These are phyloP conservation scores for Zapus hudsonius DNA, from an alignment of 2,113 vertebrate genomes.

Conservation along the genomic window DNA sequence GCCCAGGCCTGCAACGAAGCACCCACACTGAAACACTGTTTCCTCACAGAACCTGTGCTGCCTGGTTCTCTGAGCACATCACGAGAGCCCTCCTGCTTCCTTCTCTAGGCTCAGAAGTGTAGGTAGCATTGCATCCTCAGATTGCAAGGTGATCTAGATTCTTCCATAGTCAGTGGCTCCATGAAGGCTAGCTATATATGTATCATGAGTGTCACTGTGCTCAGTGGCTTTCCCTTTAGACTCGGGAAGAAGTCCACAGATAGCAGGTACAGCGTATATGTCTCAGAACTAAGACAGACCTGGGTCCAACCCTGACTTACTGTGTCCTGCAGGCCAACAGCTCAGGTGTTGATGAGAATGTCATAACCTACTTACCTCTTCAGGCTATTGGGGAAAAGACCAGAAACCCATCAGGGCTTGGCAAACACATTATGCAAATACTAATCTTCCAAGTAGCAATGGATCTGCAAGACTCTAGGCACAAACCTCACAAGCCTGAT, in stretches of 20 bases:
- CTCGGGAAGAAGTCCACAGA: background rate
- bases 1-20: too few relatives aligned
- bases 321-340: background rate
- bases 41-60: too few relatives aligned
- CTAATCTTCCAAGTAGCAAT: background rate
- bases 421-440: slow-evolving; percentile 46
- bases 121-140: accelerated
- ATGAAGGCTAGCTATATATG: background rate
- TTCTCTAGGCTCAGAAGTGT: background rate
- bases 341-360: background rate
- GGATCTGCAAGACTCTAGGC: background rate
- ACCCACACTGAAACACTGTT: too few relatives aligned
- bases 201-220: accelerated
- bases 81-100: background rate
- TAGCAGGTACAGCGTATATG: background rate
- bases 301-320: background rate
- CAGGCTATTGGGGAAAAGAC: background rate
- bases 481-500: background rate
- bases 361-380: background rate
- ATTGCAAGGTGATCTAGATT: too few relatives aligned
- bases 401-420: slow-evolving; percentile 13
- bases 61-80: too few relatives aligned
- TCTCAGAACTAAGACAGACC: background rate
- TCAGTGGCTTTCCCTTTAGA: background rate
- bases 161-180: background rate